These are phyloP conservation scores for Pleuronectes platessa DNA, from an alignment of 2,113 vertebrate genomes.

Conservation along the genomic window DNA sequence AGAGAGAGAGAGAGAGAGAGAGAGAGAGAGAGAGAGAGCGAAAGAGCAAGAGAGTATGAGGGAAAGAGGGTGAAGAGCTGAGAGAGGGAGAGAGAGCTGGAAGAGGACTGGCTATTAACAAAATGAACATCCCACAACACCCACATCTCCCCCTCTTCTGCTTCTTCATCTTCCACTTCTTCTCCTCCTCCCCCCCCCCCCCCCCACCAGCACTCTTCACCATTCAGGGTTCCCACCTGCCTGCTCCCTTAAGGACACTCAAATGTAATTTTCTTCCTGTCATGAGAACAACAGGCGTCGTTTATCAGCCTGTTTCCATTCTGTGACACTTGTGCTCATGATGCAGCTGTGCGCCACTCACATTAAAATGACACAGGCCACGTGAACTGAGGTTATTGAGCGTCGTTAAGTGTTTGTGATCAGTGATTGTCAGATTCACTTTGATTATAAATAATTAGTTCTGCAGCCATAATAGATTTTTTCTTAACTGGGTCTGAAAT, in stretches of 20 bases:
- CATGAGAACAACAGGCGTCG: slow-evolving; percentile 46
- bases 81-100: slow-evolving; percentile 34
- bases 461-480: not conserved
- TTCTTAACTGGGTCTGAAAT: too few relatives aligned
- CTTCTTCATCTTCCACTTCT: slow-evolving; percentile 9
- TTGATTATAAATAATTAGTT: slow-evolving; percentile 37
- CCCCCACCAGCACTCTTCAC: slow-evolving; percentile 43
- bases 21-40: not conserved
- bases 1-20: slow-evolving; percentile 12
- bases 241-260: slow-evolving; percentile 57
- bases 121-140: slow-evolving; percentile 51
- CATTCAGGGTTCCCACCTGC: slow-evolving; percentile 70
- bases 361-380: not conserved
- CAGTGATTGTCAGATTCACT: not conserved
- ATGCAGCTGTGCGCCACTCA: slow-evolving; percentile 1
- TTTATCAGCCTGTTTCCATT: slow-evolving; percentile 47
- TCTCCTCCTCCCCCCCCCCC: not conserved
- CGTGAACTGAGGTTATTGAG: not conserved
- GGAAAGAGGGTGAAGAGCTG: not conserved
- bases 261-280: slow-evolving; percentile 63
- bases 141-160: slow-evolving; percentile 24
- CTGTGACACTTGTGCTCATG: slow-evolving; percentile 11
- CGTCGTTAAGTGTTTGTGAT: not conserved
- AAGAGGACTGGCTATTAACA: slow-evolving; percentile 52
- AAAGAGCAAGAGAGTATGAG: not conserved